These are phyloP conservation scores for Diarsia mendica DNA, from an alignment of 2,888 invertebrate species.

Conservation along the genomic window DNA sequence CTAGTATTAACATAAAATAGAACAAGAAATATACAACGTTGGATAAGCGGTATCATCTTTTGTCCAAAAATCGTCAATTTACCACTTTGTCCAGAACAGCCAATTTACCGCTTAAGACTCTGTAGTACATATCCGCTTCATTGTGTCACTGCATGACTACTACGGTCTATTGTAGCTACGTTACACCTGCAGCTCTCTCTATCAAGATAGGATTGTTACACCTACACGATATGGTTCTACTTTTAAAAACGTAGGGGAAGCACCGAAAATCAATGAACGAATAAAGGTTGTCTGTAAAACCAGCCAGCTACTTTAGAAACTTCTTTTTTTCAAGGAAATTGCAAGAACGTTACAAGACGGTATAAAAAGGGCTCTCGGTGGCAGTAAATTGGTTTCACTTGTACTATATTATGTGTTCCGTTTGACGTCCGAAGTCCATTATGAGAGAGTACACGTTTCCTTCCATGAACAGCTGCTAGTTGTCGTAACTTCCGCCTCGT, in stretches of 20 bases:
- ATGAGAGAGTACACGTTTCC: too few relatives aligned
- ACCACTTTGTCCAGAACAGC: conserved; percentile 29
- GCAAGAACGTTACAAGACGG: conserved; percentile 15
- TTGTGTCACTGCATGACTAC: conserved; percentile 9
- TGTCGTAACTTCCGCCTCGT: too few relatives aligned
- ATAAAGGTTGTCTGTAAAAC: conserved; percentile 15
- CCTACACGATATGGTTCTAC: neutral
- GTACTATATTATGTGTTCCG: too few relatives aligned
- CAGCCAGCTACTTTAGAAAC: conserved; percentile 22
- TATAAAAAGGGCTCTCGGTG: conserved; percentile 27
- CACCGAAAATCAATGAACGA: conserved; percentile 37
- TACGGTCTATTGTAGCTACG: neutral
- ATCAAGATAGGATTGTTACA: neutral
- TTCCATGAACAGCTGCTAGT: too few relatives aligned
- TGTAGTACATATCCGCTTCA: conserved; percentile 29
- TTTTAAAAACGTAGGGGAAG: conserved; percentile 10
- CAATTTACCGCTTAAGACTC: conserved; percentile 39
- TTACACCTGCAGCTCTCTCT: neutral
- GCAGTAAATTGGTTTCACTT: conserved; percentile 9
- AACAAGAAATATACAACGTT: neutral
- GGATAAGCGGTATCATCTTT: conserved; percentile 15
- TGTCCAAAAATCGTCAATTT: conserved; percentile 36
- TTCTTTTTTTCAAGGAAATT: conserved; percentile 40
- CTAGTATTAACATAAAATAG: conserved; percentile 6
- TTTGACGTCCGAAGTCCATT: too few relatives aligned